Percentiles rank a stretch among this genome's conserved stretches.
phyloP scores from a whole-genome alignment of 2,113 vertebrate species.

The Motacilla tschutschensis region DNA sequence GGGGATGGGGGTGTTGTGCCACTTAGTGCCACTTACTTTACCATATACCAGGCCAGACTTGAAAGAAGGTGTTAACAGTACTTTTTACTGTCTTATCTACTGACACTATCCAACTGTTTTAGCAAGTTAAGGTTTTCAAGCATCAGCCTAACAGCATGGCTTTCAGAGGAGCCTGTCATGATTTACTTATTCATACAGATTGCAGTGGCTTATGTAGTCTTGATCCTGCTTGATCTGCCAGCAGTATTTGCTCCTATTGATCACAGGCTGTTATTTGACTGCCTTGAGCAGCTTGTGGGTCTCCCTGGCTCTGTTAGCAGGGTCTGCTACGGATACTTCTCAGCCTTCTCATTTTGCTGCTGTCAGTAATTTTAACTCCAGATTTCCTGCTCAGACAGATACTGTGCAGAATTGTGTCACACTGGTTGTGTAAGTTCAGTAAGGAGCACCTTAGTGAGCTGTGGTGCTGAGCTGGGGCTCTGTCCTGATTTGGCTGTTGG shows the following conservation, averaged over 20 bases:
- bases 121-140: constrained; percentile 37
- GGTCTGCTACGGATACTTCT: not conserved
- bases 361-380: not conserved
- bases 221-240: constrained; percentile 63
- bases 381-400: not conserved
- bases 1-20: not conserved
- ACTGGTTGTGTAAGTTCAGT: not conserved
- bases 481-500: not conserved
- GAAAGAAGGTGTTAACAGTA: not conserved
- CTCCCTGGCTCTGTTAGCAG: constrained; percentile 27
- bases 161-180: constrained; percentile 41
- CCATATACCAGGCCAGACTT: not conserved
- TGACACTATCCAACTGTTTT: constrained; percentile 1
- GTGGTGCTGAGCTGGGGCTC: not conserved
- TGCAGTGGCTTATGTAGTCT: constrained; percentile 58
- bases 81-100: not conserved
- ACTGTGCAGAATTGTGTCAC: not conserved
- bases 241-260: constrained; percentile 62
- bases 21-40: not conserved
- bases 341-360: constrained; percentile 1
- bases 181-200: constrained; percentile 64
- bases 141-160: not conserved
- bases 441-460: not conserved
- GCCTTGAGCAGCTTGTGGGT: constrained; percentile 55
- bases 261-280: constrained; percentile 52